These are phyloP conservation scores for Macropis europaea DNA, from an alignment of 2,888 invertebrate genomes.

Conservation along the genomic window DNA sequence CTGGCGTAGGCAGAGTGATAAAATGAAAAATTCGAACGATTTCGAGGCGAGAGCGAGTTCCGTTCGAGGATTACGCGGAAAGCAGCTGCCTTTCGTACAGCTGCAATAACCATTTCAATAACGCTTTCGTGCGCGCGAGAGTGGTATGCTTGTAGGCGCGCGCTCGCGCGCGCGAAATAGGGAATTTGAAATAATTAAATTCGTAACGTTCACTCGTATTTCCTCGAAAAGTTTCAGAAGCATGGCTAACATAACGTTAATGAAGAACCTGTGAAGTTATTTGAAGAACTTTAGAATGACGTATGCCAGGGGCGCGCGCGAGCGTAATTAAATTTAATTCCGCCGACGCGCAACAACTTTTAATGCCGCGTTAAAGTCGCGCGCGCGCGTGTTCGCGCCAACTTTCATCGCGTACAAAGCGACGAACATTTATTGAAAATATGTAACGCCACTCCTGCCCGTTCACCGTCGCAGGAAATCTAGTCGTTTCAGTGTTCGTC, in stretches of 20 bases:
- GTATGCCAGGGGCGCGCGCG: neutral
- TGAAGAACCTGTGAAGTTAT: conserved; percentile 42
- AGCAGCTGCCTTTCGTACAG: neutral
- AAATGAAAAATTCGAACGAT: conserved; percentile 16
- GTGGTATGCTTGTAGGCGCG: neutral
- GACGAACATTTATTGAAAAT: conserved; percentile 1
- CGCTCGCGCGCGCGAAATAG: neutral
- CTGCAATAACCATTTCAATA: conserved; percentile 31
- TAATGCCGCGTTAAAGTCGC: conserved; percentile 29
- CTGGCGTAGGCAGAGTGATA: neutral
- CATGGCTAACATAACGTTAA: conserved; percentile 11
- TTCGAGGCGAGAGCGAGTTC: neutral
- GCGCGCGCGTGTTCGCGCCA: conserved; percentile 17
- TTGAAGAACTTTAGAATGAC: conserved; percentile 40
- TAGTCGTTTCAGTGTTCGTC: too few relatives aligned
- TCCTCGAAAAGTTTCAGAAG: neutral
- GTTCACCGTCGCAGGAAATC: too few relatives aligned
- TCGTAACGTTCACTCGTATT: conserved; percentile 16
- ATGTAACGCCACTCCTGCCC: neutral
- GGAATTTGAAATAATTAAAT: conserved; percentile 37
- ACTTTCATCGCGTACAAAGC: neutral
- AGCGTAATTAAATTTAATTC: conserved; percentile 47
- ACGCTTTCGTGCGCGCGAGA: conserved; percentile 1
- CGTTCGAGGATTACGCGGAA: neutral
- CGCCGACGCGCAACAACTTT: conserved; percentile 28